Evolutionary conservation across 1,140 invertebrate species (phyloP).

Genomic region (Mya arenaria): DNA sequence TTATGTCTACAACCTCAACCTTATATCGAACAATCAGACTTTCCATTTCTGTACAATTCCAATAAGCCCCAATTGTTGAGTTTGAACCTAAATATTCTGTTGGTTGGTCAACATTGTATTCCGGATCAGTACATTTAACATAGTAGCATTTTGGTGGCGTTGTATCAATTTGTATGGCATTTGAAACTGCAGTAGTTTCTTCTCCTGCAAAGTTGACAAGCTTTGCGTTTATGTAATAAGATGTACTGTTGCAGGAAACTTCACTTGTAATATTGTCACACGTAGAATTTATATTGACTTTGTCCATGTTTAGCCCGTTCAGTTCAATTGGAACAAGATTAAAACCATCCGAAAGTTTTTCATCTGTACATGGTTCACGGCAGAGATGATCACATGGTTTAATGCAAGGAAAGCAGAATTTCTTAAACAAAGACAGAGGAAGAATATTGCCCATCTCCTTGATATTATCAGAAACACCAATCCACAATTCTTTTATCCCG

Average conservation of each 20-base stretch:
- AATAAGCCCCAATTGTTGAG: conserved; percentile 37
- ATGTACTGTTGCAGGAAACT: conserved; percentile 14
- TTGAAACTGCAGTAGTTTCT: conserved; percentile 15
- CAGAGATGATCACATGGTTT: conserved; percentile 10
- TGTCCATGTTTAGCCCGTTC: not conserved
- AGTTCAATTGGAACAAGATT: conserved; percentile 20
- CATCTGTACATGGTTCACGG: not conserved
- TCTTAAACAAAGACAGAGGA: conserved; percentile 2
- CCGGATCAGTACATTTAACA: conserved; percentile 39
- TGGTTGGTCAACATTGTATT: conserved; percentile 24
- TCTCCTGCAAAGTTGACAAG: conserved; percentile 28
- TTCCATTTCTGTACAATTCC: conserved; percentile 31
- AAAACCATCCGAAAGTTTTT: conserved; percentile 3
- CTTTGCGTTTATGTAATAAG: conserved; percentile 35
- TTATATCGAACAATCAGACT: conserved; percentile 10
- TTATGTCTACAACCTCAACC: not conserved
- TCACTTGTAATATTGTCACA: conserved; percentile 38
- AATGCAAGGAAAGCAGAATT: conserved; percentile 22
- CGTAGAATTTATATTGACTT: not conserved
- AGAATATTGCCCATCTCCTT: not conserved
- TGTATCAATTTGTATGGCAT: conserved; percentile 32
- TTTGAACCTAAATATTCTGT: conserved; percentile 21
- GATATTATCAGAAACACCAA: conserved; percentile 33
- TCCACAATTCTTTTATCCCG: conserved; percentile 36
- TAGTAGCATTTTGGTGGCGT: conserved; percentile 19